These are phyloP conservation scores for Trachelus stipa DNA, from an alignment of 2,888 invertebrate genomes.

Conservation along the genomic window DNA sequence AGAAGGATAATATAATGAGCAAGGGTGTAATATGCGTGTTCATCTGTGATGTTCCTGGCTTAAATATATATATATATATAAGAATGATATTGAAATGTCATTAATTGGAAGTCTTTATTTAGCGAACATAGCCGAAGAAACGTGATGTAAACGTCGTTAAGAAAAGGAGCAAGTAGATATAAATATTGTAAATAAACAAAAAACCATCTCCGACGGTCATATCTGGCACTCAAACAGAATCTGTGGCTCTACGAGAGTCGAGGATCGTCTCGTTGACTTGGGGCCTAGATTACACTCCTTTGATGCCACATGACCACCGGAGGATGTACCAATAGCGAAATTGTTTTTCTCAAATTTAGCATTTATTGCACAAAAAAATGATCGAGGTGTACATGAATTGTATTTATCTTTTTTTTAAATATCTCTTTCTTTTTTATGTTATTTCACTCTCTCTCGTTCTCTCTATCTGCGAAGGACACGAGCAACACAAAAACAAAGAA, in stretches of 20 bases:
- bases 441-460: slow-evolving; percentile 22
- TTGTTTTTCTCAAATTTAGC: slow-evolving; percentile 42
- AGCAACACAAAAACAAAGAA: slow-evolving; percentile 46
- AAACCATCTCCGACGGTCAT: slow-evolving; percentile 58
- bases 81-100: slow-evolving; percentile 17
- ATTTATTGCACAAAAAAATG: slow-evolving; percentile 57
- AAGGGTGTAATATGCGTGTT: slow-evolving; percentile 17
- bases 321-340: slow-evolving; percentile 51
- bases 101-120: slow-evolving; percentile 11
- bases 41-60: slow-evolving; percentile 15
- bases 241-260: slow-evolving; percentile 11
- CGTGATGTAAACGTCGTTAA: slow-evolving; percentile 13
- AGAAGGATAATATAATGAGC: slow-evolving; percentile 11
- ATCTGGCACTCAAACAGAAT: slow-evolving; percentile 55
- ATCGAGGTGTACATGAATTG: slow-evolving; percentile 49
- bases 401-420: slow-evolving; percentile 21
- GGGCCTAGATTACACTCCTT: slow-evolving; percentile 2
- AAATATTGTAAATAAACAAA: slow-evolving; percentile 56
- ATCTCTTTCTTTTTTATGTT: slow-evolving; percentile 35
- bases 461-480: slow-evolving; percentile 39
- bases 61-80: slow-evolving; percentile 11
- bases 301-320: slow-evolving; percentile 59
- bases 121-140: slow-evolving; percentile 6
- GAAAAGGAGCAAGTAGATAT: slow-evolving; percentile 41
- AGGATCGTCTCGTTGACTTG: background rate